These are phyloP conservation scores for Macrochelys suwanniensis DNA, from an alignment of 2,797 vertebrate species.

Conservation along the genomic window DNA sequence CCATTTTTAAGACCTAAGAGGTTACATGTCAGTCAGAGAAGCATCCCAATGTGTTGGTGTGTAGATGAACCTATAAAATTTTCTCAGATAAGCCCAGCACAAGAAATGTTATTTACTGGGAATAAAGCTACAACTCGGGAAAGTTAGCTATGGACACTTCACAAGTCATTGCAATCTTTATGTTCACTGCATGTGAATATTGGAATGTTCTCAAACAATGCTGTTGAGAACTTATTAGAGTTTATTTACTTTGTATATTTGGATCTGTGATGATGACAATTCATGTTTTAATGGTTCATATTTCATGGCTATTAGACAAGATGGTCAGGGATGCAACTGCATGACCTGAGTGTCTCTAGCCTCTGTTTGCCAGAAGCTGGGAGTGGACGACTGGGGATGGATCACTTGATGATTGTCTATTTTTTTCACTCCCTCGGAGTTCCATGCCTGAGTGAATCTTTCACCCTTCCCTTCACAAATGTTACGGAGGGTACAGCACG, in stretches of 20 bases:
- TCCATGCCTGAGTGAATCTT: too few relatives aligned
- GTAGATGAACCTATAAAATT: background rate
- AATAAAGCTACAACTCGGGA: background rate
- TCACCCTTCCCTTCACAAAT: too few relatives aligned
- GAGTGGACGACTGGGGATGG: too few relatives aligned
- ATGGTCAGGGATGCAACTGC: background rate
- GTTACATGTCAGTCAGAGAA: background rate
- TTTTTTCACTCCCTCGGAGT: background rate
- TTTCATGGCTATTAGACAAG: background rate
- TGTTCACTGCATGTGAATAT: background rate
- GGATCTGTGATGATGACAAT: too few relatives aligned
- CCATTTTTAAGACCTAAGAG: background rate
- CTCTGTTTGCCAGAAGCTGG: background rate
- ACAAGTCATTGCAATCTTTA: background rate
- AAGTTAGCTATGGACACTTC: background rate
- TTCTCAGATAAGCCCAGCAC: background rate
- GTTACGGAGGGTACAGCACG: too few relatives aligned
- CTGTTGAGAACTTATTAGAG: too few relatives aligned
- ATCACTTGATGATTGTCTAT: background rate
- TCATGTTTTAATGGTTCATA: too few relatives aligned
- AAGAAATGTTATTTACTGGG: background rate
- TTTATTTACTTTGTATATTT: too few relatives aligned
- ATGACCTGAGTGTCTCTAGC: background rate
- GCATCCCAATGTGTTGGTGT: background rate
- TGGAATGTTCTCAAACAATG: background rate